Evolutionary conservation across 1,140 invertebrate genomes (phyloP), one percentile per base, ranked within the genome.

Genomic region (Drosophila varians): DNA sequence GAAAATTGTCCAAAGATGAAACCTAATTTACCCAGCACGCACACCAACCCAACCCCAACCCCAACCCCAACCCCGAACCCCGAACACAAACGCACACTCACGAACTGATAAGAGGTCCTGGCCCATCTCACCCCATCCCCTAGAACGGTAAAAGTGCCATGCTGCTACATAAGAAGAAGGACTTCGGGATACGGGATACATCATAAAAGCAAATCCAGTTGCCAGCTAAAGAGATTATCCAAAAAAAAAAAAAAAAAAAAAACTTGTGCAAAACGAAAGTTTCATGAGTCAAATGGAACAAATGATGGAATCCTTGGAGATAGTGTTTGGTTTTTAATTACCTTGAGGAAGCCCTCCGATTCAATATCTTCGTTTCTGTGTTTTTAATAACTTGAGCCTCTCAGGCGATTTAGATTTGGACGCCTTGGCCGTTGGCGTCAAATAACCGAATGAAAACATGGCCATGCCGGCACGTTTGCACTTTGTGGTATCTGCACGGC

Each of bases 1-100:
- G 66, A 74, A 84, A 74, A 53, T 77, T 76, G 79, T 49, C 80
- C 48, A 73, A 73, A 84, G 76, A 86, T 84, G 82, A 86, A 84
- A 84, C 80, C 80, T 84, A 84, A 84, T 84, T 84, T 84, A 74
- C 46, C 57, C 75, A 71, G 48, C 70, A 48, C 60, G 43, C 54
- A 77, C 52, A 51, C 69, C 25, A 11, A 11, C 28, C 28, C 28
- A 31, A 26, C 1, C 21, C 21, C 21, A 23, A 26, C 52, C 55
- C 12, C 36, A 47, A 38, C 25, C 61, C 49, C 21, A 48, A 40
- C 1, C 43, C 38, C 18, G n/a, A 40, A 51, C 47, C 47, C 45
- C 19, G 43, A 31, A 4, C 19, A 49, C 62, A 34, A 26, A 7
- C 26, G 42, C 53, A 14, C 18, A 62, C 54, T 45, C 57, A 60